These are phyloP conservation scores for Zenarchopterus dispar DNA, from an alignment of 2,797 vertebrate species.

Conservation along the genomic window DNA sequence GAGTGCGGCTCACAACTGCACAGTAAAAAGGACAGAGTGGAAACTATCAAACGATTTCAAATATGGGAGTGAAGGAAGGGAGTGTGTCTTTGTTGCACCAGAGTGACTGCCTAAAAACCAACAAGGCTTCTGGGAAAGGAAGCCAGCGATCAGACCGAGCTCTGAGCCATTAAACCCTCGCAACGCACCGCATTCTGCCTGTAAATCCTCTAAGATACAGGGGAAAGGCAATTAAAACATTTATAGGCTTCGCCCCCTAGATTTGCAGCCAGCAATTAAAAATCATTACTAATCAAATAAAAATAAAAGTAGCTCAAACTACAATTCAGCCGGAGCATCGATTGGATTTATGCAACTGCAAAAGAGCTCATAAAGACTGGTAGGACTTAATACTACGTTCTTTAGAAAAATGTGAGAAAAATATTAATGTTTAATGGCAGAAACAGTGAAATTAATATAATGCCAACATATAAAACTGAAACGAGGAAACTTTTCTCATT, in stretches of 20 bases:
- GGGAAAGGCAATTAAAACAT: conserved; percentile 79
- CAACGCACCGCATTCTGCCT: conserved; percentile 61
- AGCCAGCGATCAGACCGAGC: conserved; percentile 65
- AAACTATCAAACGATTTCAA: conserved; percentile 55
- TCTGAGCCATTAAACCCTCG: conserved; percentile 66
- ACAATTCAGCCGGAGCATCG: conserved; percentile 61
- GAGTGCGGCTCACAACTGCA: conserved; percentile 37
- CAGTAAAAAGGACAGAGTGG: conserved; percentile 52
- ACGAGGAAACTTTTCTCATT: conserved; percentile 52
- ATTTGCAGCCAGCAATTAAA: conserved; percentile 83
- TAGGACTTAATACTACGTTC: conserved; percentile 64
- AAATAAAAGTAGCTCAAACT: conserved; percentile 78
- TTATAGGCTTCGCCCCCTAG: conserved; percentile 76
- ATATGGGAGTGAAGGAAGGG: conserved; percentile 52
- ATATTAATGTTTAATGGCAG: conserved; percentile 60
- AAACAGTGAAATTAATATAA: conserved; percentile 32
- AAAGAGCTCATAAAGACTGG: conserved; percentile 66
- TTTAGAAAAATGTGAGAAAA: conserved; percentile 62
- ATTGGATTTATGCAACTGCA: conserved; percentile 69
- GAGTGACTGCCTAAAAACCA: conserved; percentile 59
- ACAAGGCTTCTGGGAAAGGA: conserved; percentile 72
- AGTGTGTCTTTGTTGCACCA: conserved; percentile 63
- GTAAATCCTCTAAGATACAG: conserved; percentile 75
- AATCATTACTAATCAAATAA: conserved; percentile 86
- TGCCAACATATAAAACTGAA: conserved; percentile 19